These are phyloP conservation scores for Catagonus wagneri DNA, from an alignment of 2,113 vertebrate genomes.

Conservation along the genomic window DNA sequence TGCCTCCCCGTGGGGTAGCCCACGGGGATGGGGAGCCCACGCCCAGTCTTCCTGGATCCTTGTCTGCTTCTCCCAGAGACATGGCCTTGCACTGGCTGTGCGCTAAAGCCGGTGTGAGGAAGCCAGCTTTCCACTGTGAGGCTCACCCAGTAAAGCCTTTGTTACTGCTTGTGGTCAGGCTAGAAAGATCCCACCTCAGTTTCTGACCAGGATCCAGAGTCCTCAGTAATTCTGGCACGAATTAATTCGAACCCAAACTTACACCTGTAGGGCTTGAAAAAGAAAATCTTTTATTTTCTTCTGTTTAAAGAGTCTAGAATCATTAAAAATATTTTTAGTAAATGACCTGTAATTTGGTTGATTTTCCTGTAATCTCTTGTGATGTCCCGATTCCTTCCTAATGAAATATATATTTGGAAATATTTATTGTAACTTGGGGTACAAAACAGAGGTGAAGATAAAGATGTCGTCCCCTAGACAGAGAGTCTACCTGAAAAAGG, in stretches of 20 bases:
- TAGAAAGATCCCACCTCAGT: not conserved
- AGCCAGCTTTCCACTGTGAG: not conserved
- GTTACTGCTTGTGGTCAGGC: not conserved
- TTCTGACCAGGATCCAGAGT: not conserved
- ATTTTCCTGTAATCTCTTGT: not conserved
- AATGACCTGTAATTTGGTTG: not conserved
- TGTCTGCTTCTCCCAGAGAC: not conserved
- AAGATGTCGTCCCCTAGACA: not conserved
- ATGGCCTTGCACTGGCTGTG: fast-evolving
- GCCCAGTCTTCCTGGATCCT: too few species aligned
- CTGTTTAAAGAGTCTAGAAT: not conserved
- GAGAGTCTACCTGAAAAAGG: not conserved
- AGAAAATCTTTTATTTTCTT: not conserved
- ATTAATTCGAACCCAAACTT: not conserved
- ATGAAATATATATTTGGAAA: not conserved
- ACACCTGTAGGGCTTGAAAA: not conserved
- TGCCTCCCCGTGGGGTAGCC: too few species aligned
- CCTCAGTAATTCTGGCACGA: not conserved
- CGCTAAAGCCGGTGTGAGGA: not conserved
- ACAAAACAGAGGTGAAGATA: not conserved
- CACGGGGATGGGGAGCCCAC: not conserved
- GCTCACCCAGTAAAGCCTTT: not conserved
- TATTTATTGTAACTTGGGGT: not conserved
- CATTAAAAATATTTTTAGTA: not conserved
- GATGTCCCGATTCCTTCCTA: not conserved